phyloP scores from a whole-genome alignment of 2,113 vertebrate species.

The Lethenteron camtschaticum region DNA sequence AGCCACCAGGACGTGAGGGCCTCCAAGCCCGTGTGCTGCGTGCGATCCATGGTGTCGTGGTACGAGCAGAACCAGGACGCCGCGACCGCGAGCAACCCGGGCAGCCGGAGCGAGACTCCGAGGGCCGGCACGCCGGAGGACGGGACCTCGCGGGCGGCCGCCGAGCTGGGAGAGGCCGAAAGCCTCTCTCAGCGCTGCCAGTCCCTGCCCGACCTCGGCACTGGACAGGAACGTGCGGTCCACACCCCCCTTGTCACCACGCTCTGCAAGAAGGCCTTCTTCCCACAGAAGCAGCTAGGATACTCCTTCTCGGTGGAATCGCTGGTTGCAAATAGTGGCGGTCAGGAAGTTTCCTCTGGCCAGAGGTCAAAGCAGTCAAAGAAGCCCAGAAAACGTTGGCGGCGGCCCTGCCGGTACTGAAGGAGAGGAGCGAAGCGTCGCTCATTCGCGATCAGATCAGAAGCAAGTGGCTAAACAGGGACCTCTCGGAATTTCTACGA shows the following conservation, averaged over 20 bases:
- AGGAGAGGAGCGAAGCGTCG: background rate
- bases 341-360: background rate
- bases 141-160: no score
- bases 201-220: background rate
- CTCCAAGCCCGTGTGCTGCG: conserved; percentile 1
- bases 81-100: background rate
- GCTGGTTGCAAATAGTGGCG: background rate
- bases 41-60: conserved; percentile 5
- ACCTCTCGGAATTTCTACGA: background rate
- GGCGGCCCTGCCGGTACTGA: no score
- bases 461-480: no score
- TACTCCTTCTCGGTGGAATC: conserved; percentile 5
- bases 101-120: no score
- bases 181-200: background rate
- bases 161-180: background rate
- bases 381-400: no score
- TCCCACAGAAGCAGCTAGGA: conserved; percentile 2
- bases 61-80: conserved; percentile 4
- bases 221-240: background rate
- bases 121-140: no score
- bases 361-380: background rate
- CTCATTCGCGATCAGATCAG: background rate
- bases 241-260: background rate
- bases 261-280: conserved; percentile 3
- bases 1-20: conserved; percentile 1